These are phyloP conservation scores for Pseudomyrmex cubaensis DNA, from an alignment of 1,140 invertebrate genomes.

Conservation along the genomic window DNA sequence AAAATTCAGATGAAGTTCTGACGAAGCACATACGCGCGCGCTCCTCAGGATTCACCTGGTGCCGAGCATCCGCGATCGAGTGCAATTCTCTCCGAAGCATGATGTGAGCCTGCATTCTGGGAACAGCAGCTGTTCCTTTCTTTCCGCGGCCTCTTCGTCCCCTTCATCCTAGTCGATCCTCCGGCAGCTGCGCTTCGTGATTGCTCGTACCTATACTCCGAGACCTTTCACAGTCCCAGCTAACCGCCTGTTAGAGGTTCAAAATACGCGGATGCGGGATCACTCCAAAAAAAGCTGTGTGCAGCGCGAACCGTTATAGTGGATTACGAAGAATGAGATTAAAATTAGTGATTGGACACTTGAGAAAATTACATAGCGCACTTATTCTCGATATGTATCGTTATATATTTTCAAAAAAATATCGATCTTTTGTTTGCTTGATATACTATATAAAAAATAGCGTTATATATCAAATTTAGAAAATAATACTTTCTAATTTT, in stretches of 20 bases:
- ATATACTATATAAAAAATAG: neutral
- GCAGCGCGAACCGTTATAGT: neutral
- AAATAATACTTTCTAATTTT: no score
- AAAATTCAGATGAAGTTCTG: neutral
- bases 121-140: slow-evolving; percentile 75
- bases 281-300: slow-evolving; percentile 9
- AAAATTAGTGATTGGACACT: slow-evolving; percentile 4
- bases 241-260: slow-evolving; percentile 45
- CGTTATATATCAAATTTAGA: no score
- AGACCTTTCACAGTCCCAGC: slow-evolving; percentile 64
- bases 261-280: slow-evolving; percentile 38
- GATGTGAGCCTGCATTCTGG: slow-evolving; percentile 62
- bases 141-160: slow-evolving; percentile 42
- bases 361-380: neutral
- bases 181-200: slow-evolving; percentile 70
- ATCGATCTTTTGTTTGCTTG: neutral
- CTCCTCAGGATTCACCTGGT: slow-evolving; percentile 66
- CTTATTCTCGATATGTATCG: neutral
- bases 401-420: neutral
- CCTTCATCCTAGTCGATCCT: slow-evolving; percentile 56
- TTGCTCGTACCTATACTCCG: slow-evolving; percentile 63
- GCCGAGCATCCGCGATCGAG: neutral
- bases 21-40: neutral
- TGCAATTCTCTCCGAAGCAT: slow-evolving; percentile 54
- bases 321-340: neutral